Conservation (phyloP, 2,113 vertebrate species). For the Istiophorus platypterus region DNA sequence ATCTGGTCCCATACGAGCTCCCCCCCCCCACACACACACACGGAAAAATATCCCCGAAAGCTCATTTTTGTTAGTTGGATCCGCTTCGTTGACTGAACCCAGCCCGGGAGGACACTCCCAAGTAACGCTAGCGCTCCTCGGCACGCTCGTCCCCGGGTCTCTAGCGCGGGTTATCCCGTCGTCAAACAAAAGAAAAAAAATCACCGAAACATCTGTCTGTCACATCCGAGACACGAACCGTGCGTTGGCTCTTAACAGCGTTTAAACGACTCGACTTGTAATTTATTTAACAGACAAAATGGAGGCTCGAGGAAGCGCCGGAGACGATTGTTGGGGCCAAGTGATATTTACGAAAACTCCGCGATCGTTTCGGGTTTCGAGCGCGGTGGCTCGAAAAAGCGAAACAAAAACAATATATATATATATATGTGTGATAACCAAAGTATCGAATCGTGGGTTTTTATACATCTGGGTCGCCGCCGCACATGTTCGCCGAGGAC, state of each 20-base stretch:
- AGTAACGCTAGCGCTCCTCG: neutral
- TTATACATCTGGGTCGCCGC: neutral
- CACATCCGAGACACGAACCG: too few species aligned
- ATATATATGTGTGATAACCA: too few species aligned
- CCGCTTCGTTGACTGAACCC: too few species aligned
- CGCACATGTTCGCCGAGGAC: neutral
- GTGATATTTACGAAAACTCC: neutral
- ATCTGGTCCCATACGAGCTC: too few species aligned
- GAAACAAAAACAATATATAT: too few species aligned
- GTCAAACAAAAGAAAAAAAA: too few species aligned
- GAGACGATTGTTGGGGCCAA: neutral
- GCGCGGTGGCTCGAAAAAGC: fast-evolving
- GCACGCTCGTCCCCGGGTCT: neutral
- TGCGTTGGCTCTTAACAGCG: too few species aligned
- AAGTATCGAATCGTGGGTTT: fast-evolving
- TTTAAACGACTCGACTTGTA: neutral
- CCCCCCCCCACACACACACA: too few species aligned
- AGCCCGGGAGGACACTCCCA: constrained; percentile 50
- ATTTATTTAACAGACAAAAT: constrained; percentile 72
- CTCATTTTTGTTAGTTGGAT: too few species aligned
- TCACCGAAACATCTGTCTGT: too few species aligned
- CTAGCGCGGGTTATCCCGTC: too few species aligned
- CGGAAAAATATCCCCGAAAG: too few species aligned
- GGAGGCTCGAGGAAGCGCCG: constrained; percentile 50
- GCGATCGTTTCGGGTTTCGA: fast-evolving